phyloP scores from a whole-genome alignment of 2,888 invertebrate species.

The Amitus sp. region DNA sequence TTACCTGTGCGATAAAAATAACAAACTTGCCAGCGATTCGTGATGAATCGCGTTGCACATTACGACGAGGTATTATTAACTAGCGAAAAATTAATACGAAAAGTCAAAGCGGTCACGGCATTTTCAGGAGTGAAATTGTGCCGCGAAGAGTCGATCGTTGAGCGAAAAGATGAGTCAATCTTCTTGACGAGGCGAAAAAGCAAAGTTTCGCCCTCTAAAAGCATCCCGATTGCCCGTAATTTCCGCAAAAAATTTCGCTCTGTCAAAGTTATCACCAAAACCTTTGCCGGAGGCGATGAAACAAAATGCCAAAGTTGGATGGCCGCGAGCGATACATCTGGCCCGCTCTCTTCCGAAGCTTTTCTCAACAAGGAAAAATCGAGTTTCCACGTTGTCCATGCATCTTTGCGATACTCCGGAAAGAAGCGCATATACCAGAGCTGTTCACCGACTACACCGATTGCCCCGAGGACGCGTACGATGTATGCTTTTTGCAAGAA shows the following conservation, averaged over 20 bases:
- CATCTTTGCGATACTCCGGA: slow-evolving; percentile 22
- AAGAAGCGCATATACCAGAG: slow-evolving; percentile 32
- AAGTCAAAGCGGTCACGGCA: too few relatives aligned
- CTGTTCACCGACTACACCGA: slow-evolving; percentile 43
- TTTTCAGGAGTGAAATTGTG: too few relatives aligned
- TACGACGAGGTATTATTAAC: too few relatives aligned
- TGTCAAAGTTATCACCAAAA: too few relatives aligned
- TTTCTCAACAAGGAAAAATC: slow-evolving; percentile 20
- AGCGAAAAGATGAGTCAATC: too few relatives aligned
- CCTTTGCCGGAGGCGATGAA: too few relatives aligned
- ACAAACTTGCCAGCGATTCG: background rate
- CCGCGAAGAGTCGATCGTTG: too few relatives aligned
- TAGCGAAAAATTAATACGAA: too few relatives aligned
- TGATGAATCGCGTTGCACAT: too few relatives aligned
- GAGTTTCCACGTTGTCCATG: slow-evolving; percentile 28
- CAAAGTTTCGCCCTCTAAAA: slow-evolving; percentile 9
- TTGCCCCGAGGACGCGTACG: slow-evolving; percentile 39
- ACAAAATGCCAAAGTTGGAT: background rate
- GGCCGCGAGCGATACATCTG: slow-evolving; percentile 1
- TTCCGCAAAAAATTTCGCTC: background rate
- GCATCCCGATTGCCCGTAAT: background rate
- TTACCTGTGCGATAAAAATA: background rate
- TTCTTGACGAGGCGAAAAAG: background rate
- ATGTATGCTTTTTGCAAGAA: slow-evolving; percentile 27
- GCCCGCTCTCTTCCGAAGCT: background rate